Conservation (phyloP, 1,140 invertebrate species). For the Procambarus virginalis region DNA sequence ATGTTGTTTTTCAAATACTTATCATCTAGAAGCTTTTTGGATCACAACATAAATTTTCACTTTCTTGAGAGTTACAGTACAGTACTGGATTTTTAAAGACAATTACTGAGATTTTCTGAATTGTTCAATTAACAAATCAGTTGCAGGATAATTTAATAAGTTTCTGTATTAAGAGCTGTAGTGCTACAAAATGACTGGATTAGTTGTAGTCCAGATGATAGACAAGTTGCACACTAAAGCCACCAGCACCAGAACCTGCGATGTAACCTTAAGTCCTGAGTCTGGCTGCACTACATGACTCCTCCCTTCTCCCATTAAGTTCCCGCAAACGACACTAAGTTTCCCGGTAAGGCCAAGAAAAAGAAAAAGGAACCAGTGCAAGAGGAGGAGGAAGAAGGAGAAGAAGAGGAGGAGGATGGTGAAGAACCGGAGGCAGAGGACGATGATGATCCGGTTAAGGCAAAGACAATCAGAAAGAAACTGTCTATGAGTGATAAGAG, state of each 20-base stretch:
- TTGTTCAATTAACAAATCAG: too few relatives aligned
- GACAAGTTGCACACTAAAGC: conserved; percentile 25
- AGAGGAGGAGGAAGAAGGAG: conserved; percentile 54
- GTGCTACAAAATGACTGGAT: neutral
- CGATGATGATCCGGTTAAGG: conserved; percentile 67
- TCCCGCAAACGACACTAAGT: conserved; percentile 70
- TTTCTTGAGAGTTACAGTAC: too few relatives aligned
- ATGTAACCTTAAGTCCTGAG: neutral
- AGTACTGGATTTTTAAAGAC: too few relatives aligned
- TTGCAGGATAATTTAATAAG: neutral
- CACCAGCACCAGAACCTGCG: conserved; percentile 20
- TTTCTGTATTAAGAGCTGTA: neutral
- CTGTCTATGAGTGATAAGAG: conserved; percentile 68
- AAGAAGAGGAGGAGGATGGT: conserved; percentile 62
- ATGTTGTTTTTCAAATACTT: too few relatives aligned
- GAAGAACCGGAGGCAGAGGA: conserved; percentile 61
- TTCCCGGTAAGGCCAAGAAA: conserved; percentile 68
- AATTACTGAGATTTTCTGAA: too few relatives aligned
- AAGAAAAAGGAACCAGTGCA: conserved; percentile 68
- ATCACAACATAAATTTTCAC: too few relatives aligned
- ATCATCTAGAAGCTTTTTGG: too few relatives aligned
- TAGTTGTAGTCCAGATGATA: neutral
- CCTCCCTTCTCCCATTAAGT: conserved; percentile 63
- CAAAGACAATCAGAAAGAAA: conserved; percentile 65
- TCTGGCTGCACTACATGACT: conserved; percentile 50